phyloP scores from a whole-genome alignment of 2,888 invertebrate species.

The Drosophila nr. medialis region DNA sequence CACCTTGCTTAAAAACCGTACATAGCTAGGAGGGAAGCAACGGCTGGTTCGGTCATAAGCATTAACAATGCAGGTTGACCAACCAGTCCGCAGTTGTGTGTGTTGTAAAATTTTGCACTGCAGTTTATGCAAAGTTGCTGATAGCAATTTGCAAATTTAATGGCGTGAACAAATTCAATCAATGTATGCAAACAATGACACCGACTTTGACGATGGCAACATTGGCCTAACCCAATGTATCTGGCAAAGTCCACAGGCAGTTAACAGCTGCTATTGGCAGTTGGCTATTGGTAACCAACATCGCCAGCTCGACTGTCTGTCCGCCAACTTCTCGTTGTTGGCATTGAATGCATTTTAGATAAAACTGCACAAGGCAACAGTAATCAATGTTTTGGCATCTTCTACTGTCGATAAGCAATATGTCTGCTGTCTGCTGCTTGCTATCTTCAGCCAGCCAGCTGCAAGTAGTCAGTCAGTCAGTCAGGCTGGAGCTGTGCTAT shows the following conservation, averaged over 20 bases:
- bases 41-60: slow-evolving; percentile 46
- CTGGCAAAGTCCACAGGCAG: slow-evolving; percentile 22
- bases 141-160: slow-evolving; percentile 84
- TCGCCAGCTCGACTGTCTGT: slow-evolving; percentile 1
- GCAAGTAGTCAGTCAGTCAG: slow-evolving; percentile 23
- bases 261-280: slow-evolving; percentile 19
- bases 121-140: slow-evolving; percentile 83
- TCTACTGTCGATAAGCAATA: slow-evolving; percentile 69
- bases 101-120: slow-evolving; percentile 71
- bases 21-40: slow-evolving; percentile 1
- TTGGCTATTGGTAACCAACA: slow-evolving; percentile 16
- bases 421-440: slow-evolving; percentile 39
- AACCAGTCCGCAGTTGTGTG: slow-evolving; percentile 33
- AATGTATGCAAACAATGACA: slow-evolving; percentile 80
- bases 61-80: slow-evolving; percentile 55
- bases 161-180: slow-evolving; percentile 84
- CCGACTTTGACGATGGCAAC: slow-evolving; percentile 38
- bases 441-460: slow-evolving; percentile 63
- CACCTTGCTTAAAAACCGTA: slow-evolving; percentile 32
- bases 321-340: slow-evolving; percentile 18
- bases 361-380: slow-evolving; percentile 77
- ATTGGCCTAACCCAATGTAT: slow-evolving; percentile 27
- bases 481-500: slow-evolving; percentile 40
- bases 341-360: slow-evolving; percentile 61
- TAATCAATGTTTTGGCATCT: slow-evolving; percentile 73